A percentile compares a stretch with the other conserved stretches of the same genome.
These are phyloP conservation scores for Fukomys damarensis DNA, from an alignment of 2,113 vertebrate genomes.

Conservation along the genomic window DNA sequence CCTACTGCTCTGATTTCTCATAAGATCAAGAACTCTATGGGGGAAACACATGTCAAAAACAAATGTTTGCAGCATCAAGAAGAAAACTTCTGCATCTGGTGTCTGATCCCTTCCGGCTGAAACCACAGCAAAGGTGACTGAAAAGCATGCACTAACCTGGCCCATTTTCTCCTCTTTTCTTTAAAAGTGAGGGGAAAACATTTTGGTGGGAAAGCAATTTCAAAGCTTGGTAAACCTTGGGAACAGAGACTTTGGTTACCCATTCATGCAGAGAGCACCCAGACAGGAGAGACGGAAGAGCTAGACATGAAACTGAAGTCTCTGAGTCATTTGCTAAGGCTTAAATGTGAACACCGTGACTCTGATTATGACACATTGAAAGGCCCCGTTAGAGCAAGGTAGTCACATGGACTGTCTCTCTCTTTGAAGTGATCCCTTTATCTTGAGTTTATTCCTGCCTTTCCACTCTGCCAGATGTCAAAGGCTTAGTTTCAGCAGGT, in stretches of 20 bases:
- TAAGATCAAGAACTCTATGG: neutral
- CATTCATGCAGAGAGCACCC: neutral
- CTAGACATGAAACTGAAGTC: neutral
- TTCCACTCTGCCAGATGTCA: constrained; percentile 71
- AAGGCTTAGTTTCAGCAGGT: constrained; percentile 77
- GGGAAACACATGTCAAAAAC: neutral
- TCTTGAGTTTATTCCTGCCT: constrained; percentile 57
- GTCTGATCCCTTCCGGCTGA: neutral
- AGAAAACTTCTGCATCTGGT: neutral
- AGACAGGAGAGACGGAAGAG: neutral
- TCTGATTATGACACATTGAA: neutral
- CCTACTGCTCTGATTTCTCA: neutral
- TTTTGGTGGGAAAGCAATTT: neutral
- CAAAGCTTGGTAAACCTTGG: neutral
- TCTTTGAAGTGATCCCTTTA: constrained; percentile 44
- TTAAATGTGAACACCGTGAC: constrained; percentile 61
- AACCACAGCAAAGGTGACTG: neutral
- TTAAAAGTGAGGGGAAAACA: neutral
- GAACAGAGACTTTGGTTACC: constrained; percentile 8
- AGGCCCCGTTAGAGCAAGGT: neutral
- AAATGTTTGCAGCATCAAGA: neutral
- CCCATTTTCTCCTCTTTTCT: constrained; percentile 35
- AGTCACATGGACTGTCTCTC: constrained; percentile 50
- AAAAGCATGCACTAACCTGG: neutral
- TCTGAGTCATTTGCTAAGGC: constrained; percentile 51